A percentile compares a stretch with the other conserved stretches of the same genome.
These are phyloP conservation scores for Scaptomyza reducta DNA, from an alignment of 2,888 invertebrate species.

Conservation along the genomic window DNA sequence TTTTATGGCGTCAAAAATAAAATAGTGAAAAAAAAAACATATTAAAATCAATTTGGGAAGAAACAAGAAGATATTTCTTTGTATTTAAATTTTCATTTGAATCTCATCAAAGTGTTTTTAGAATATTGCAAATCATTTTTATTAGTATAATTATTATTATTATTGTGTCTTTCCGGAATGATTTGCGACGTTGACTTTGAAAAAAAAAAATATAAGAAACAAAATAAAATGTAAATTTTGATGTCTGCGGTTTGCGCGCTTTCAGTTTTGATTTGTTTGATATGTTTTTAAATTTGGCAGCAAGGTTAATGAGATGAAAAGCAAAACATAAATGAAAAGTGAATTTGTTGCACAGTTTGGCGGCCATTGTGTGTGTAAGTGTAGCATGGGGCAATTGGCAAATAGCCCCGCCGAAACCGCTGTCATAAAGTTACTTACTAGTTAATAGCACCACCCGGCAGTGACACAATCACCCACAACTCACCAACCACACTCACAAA, in stretches of 20 bases:
- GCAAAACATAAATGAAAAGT: slow-evolving; percentile 45
- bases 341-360: slow-evolving; percentile 37
- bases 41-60: not conserved
- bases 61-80: not conserved
- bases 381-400: slow-evolving; percentile 15
- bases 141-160: slow-evolving; percentile 65
- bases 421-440: slow-evolving; percentile 51
- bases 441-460: slow-evolving; percentile 52
- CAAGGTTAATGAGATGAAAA: slow-evolving; percentile 55
- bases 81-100: not conserved
- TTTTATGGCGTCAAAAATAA: not conserved
- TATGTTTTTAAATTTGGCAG: slow-evolving; percentile 60
- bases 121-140: not conserved
- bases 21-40: not conserved
- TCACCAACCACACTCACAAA: slow-evolving; percentile 2
- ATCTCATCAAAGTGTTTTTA: not conserved
- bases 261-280: slow-evolving; percentile 69
- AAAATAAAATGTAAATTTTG: slow-evolving; percentile 27
- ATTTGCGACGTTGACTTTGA: slow-evolving; percentile 64
- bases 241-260: slow-evolving; percentile 30
- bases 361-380: slow-evolving; percentile 6
- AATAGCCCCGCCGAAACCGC: slow-evolving; percentile 8
- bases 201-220: slow-evolving; percentile 29
- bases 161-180: slow-evolving; percentile 55
- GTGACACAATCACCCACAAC: not conserved